These are phyloP conservation scores for Anniella stebbinsi DNA, from an alignment of 2,797 vertebrate genomes.

Conservation along the genomic window DNA sequence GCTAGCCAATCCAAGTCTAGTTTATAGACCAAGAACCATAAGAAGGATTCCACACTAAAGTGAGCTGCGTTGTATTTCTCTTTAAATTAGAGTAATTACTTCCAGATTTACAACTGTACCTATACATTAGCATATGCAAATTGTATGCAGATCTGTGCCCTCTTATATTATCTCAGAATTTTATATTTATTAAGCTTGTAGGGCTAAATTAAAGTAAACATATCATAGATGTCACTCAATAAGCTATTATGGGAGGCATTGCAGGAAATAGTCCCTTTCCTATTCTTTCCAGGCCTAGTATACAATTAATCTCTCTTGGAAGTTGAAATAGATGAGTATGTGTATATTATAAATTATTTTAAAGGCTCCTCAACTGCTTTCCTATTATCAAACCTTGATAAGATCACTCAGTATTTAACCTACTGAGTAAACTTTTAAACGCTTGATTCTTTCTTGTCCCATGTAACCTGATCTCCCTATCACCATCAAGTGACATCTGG, in stretches of 20 bases:
- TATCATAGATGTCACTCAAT: slow-evolving; percentile 44
- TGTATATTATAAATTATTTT: slow-evolving; percentile 67
- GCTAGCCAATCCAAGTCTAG: too few species aligned
- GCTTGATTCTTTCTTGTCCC: slow-evolving; percentile 65
- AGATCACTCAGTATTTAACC: slow-evolving; percentile 67
- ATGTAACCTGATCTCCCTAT: slow-evolving; percentile 72
- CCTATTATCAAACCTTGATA: slow-evolving; percentile 61
- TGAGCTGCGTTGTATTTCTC: too few species aligned
- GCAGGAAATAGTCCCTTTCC: slow-evolving; percentile 48
- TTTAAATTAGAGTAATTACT: too few species aligned
- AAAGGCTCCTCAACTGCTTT: slow-evolving; percentile 63
- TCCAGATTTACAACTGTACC: too few species aligned
- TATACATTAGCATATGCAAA: too few species aligned
- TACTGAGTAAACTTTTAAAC: slow-evolving; percentile 69
- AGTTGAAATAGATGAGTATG: slow-evolving; percentile 49
- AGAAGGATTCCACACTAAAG: too few species aligned
- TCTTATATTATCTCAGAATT: not conserved
- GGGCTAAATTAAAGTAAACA: not conserved
- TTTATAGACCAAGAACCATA: too few species aligned
- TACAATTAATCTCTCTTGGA: slow-evolving; percentile 64
- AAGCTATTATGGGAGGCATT: slow-evolving; percentile 63
- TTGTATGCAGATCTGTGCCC: too few species aligned
- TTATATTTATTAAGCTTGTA: not conserved
- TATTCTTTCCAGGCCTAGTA: slow-evolving; percentile 58
- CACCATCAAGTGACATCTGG: slow-evolving; percentile 76